Evolutionary conservation across 1,140 invertebrate genomes (phyloP), one percentile per base, ranked within the genome.

Genomic region (Hylaeus volcanicus): DNA sequence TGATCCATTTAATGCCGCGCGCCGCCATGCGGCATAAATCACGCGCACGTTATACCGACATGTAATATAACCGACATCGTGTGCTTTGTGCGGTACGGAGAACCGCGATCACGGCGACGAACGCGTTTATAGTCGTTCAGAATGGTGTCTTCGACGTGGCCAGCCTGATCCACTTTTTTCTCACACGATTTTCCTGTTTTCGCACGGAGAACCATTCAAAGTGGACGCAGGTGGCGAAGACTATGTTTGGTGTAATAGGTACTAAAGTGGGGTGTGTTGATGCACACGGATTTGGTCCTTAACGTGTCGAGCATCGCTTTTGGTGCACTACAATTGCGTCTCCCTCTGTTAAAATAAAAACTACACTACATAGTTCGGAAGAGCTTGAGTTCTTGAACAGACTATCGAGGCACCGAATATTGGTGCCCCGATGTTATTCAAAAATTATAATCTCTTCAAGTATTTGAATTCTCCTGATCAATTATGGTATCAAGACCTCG

Each of bases 1-100:
- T 88, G 86, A 88, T 88, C 86, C 86, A 88, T 86, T 86, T 88
- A 88, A 88, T 88, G 82, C 86, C 84, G 84, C 82, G 74, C 84
- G 80, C 79, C 79, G 82, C 79, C 86, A 88, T 82, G 79, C 74
- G 84, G 81, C 86, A 88, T 88, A 88, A 88, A 88, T 88, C 87
- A 88, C 81, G 82, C 65, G 81, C 76, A 84, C 82, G 87, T 88
- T 88, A 88, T 82, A 88, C 84, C 84, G 82, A 88, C 86, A 78
- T 88, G 84, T 87, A 88, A 88, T 88, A 88, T 88, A 88, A 88
- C 86, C 86, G 74, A 84, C 86, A 79, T 86, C 84, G 81, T 80
- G 75, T 75, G 86, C 84, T 80, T 80, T 75, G 72, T 74, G 63
- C 61, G 70, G 26, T n/a, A 72, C 48, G 14, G 76, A 48, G 76